Conservation (phyloP, 2,888 invertebrate species). For the Cosmorhoe ocellata region DNA sequence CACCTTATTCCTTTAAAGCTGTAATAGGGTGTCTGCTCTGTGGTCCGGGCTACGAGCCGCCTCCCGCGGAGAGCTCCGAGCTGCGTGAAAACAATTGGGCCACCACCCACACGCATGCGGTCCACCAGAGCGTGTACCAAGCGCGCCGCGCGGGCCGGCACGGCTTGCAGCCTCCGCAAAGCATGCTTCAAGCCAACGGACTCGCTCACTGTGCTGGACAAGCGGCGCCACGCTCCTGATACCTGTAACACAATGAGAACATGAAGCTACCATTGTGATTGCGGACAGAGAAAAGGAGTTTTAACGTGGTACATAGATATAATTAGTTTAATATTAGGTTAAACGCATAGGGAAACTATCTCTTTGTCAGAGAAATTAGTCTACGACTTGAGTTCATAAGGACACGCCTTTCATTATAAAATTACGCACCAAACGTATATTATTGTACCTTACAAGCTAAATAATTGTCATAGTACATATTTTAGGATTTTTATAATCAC, state of each 20-base stretch:
- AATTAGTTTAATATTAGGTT: too few species aligned
- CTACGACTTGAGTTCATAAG: too few species aligned
- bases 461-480: too few species aligned
- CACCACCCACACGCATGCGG: constrained; percentile 78
- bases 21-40: constrained; percentile 67
- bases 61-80: constrained; percentile 70
- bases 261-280: too few species aligned
- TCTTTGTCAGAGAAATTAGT: too few species aligned
- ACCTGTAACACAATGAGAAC: constrained; percentile 46
- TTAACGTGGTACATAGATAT: too few species aligned
- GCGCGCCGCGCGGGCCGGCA: constrained; percentile 74
- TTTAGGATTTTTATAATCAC: too few species aligned
- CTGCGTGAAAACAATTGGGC: constrained; percentile 66
- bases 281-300: too few species aligned
- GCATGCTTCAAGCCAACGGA: constrained; percentile 76
- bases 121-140: constrained; percentile 76
- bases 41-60: constrained; percentile 66
- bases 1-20: constrained; percentile 78
- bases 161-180: constrained; percentile 70
- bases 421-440: too few species aligned
- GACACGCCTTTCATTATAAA: too few species aligned
- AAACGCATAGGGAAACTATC: too few species aligned
- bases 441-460: too few species aligned
- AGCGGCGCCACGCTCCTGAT: constrained; percentile 74
- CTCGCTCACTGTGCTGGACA: constrained; percentile 76